Conservation (phyloP, 1,140 invertebrate species). For the Eriocheir sinensis region DNA sequence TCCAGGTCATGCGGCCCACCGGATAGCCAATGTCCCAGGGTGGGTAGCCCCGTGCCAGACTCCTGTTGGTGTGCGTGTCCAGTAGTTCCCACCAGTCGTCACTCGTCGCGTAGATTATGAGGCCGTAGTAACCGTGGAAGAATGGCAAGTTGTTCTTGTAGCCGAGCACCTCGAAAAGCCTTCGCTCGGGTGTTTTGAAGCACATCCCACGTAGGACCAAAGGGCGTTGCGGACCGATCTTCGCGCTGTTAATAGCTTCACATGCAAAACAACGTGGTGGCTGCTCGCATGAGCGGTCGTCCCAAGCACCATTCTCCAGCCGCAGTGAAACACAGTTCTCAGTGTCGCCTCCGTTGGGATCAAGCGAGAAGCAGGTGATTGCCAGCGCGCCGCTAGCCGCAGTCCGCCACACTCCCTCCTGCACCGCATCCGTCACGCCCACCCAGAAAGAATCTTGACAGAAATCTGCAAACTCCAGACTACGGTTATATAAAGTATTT, state of each 20-base stretch:
- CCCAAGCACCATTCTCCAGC: conserved; percentile 54
- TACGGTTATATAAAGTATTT: conserved; percentile 10
- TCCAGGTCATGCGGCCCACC: conserved; percentile 48
- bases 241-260: neutral
- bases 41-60: neutral
- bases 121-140: conserved; percentile 60
- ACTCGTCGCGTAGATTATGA: conserved; percentile 27
- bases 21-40: conserved; percentile 36
- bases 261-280: conserved; percentile 50
- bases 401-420: conserved; percentile 52
- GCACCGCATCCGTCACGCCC: conserved; percentile 25
- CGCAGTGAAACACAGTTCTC: conserved; percentile 60
- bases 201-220: conserved; percentile 52
- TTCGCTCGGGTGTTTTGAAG: conserved; percentile 51
- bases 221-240: neutral
- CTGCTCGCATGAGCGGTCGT: conserved; percentile 52
- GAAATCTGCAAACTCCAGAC: neutral
- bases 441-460: conserved; percentile 60
- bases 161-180: conserved; percentile 45
- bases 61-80: conserved; percentile 29
- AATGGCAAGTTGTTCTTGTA: conserved; percentile 31
- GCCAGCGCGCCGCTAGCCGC: neutral
- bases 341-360: conserved; percentile 30
- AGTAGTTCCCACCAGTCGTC: conserved; percentile 33
- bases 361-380: conserved; percentile 51